Percentiles rank a stretch among this genome's conserved stretches.
phyloP scores from a whole-genome alignment of 2,113 vertebrate species.

The Sceloporus tristichus region DNA sequence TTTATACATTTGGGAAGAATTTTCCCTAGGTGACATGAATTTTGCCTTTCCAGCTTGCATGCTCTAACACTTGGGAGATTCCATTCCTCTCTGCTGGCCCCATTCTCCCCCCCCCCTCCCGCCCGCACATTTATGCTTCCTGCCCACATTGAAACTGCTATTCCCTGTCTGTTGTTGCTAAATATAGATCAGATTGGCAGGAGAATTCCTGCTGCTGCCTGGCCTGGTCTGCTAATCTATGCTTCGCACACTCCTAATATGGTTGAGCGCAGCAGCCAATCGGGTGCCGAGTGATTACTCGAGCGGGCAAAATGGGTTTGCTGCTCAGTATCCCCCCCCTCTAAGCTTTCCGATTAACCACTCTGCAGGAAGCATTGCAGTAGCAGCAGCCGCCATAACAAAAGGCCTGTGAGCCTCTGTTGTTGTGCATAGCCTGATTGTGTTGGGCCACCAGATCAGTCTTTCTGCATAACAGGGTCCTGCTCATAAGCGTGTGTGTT shows the following conservation, averaged over 20 bases:
- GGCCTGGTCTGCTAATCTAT: constrained; percentile 55
- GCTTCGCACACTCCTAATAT: constrained; percentile 78
- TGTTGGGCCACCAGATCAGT: constrained; percentile 43
- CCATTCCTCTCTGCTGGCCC: background rate
- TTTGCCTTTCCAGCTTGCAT: constrained; percentile 15
- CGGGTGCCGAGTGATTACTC: background rate
- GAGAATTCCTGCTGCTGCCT: constrained; percentile 62
- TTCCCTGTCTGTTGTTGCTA: constrained; percentile 74
- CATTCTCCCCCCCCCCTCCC: no score
- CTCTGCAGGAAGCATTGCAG: constrained; percentile 50
- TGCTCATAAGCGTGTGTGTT: background rate
- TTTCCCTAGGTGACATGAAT: constrained; percentile 4
- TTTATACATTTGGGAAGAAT: constrained; percentile 51
- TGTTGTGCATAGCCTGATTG: constrained; percentile 53
- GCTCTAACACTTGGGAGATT: constrained; percentile 35
- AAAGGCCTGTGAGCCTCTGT: constrained; percentile 11
- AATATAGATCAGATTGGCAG: constrained; percentile 77
- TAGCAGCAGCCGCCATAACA: constrained; percentile 22
- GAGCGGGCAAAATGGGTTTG: constrained; percentile 18
- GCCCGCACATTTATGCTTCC: constrained; percentile 46
- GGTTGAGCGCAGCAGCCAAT: constrained; percentile 64
- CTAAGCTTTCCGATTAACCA: background rate
- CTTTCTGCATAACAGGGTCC: background rate
- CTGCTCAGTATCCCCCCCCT: background rate
- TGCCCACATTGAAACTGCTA: constrained; percentile 64